Base-by-base conservation (phyloP, 2,797 vertebrate genomes). In the Acipenser oxyrinchus region DNA sequence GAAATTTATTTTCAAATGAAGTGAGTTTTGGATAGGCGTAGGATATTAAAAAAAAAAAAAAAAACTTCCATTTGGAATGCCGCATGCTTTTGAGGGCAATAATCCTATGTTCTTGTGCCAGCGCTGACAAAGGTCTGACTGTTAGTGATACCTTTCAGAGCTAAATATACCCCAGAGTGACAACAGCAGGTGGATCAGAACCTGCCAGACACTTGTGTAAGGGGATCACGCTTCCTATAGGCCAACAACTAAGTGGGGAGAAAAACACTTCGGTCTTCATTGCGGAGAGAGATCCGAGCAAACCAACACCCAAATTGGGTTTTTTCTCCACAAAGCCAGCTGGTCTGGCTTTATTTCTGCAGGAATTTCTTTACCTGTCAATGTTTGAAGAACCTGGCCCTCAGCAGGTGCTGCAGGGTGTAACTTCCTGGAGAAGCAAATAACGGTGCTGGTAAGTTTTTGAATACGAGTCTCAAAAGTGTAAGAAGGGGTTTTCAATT, bases 261-360 rank as follows among this genome's bases (percentile, higher is more conserved):
- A 88, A 89, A 91, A 89, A 90, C 89, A 78, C 86, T 88, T 68
- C 48, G 78, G 84, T 83, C 90, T 88, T 91, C 85, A 82, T 87
- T 91, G 89, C 83, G 90, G 89, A 90, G 88, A 81, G 88, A 88
- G 90, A 92, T 86, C 83, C 81, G 88, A 89, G 79, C 86, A 90
- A 87, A 91, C 83, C 82, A 87, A 88, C 90, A 88, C 94, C 94
- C 94, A 91, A 89, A 90, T 90, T 88, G 76, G 90, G 93, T 91
- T 90, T 86, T 92, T 95, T 90, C 93, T 93, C 88, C 94, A 93
- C 89, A 95, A 97, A 99, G 96, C 95, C 95, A 98, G 96, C 95
- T 97, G 96, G 95, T 95, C 95, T 99, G 95, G 96, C 96, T 98
- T 97, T 91, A 92, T 92, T 75, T 92, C 90, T 94, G 92, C 91